Conservation (phyloP, 2,888 invertebrate species). For the Spatulosminthurus flaviceps region DNA sequence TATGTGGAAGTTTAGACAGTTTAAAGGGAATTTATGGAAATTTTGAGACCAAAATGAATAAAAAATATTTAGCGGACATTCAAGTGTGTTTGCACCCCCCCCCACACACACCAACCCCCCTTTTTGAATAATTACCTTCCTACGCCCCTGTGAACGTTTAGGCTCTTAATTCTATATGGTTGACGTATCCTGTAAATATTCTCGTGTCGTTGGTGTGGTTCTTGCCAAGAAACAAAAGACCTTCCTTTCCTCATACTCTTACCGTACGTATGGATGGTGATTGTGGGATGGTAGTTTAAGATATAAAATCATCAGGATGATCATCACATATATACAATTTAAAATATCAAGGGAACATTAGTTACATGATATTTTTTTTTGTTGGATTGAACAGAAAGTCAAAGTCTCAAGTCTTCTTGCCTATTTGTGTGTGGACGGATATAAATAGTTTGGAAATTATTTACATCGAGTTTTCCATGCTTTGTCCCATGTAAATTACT, state of each 20-base stretch:
- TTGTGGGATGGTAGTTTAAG: too few relatives aligned
- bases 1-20: too few relatives aligned
- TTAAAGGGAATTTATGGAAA: too few relatives aligned
- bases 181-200: too few relatives aligned
- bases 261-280: too few relatives aligned
- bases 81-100: too few relatives aligned
- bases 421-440: neutral
- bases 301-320: neutral
- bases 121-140: too few relatives aligned
- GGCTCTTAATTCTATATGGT: too few relatives aligned
- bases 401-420: neutral
- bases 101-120: too few relatives aligned
- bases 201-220: neutral
- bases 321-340: neutral
- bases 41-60: too few relatives aligned
- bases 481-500: neutral
- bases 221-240: neutral
- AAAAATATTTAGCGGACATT: too few relatives aligned
- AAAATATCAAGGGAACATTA: conserved; percentile 11
- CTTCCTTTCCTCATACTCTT: neutral
- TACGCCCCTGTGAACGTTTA: too few relatives aligned
- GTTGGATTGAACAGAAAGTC: conserved; percentile 18
- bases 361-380: neutral
- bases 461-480: neutral
- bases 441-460: conserved; percentile 1